Evolutionary conservation across 2,888 invertebrate species (phyloP).

Genomic region (Philopedon plagiatum): DNA sequence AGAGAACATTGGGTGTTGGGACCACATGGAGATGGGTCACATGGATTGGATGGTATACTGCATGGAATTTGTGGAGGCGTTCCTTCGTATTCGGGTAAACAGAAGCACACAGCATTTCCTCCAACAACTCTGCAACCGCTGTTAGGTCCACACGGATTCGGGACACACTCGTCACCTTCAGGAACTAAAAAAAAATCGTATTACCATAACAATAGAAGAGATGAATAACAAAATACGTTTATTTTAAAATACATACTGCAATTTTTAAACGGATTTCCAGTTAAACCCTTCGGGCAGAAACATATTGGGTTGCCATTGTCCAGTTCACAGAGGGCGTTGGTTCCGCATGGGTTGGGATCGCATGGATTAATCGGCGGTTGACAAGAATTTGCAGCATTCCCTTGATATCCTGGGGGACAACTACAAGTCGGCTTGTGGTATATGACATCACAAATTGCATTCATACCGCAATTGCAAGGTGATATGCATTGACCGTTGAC

Average conservation of each 20-base stretch:
- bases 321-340: constrained; percentile 86
- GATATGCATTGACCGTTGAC: constrained; percentile 83
- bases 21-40: constrained; percentile 89
- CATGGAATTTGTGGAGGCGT: constrained; percentile 83
- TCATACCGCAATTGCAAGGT: constrained; percentile 84
- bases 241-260: constrained; percentile 81
- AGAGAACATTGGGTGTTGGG: constrained; percentile 89
- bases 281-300: constrained; percentile 89
- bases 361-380: constrained; percentile 84
- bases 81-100: constrained; percentile 89
- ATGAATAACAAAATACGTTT: background rate
- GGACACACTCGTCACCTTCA: constrained; percentile 87
- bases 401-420: constrained; percentile 86
- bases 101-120: constrained; percentile 87
- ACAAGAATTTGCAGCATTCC: constrained; percentile 82
- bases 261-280: constrained; percentile 91
- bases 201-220: too few relatives aligned
- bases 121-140: constrained; percentile 86
- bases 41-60: constrained; percentile 82
- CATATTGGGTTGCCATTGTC: constrained; percentile 91
- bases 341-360: constrained; percentile 89
- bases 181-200: constrained; percentile 76
- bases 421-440: constrained; percentile 86
- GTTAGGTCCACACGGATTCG: constrained; percentile 87
- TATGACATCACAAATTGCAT: constrained; percentile 86